Conservation (phyloP, 92 coral and sea anemone species). For the Zoanthus solanderi region DNA sequence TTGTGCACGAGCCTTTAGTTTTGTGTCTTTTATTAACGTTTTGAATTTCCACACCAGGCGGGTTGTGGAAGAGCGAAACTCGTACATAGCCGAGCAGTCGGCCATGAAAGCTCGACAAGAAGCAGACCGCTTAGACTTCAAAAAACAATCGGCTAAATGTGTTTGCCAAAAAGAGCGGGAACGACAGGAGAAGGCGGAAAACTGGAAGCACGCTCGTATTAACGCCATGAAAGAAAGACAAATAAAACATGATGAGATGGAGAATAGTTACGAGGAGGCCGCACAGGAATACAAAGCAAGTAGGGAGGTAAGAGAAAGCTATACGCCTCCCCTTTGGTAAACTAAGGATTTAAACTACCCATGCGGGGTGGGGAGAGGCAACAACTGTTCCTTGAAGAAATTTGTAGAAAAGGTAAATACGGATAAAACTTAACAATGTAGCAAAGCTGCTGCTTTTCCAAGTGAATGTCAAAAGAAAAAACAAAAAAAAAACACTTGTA, state of each 20-base stretch:
- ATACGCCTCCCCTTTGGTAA: not conserved
- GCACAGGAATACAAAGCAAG: conserved; percentile 70
- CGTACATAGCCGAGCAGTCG: conserved; percentile 68
- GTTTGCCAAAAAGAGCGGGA: conserved; percentile 70
- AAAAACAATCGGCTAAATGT: conserved; percentile 63
- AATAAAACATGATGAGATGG: conserved; percentile 82
- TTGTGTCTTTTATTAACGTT: not conserved
- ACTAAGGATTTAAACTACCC: no score
- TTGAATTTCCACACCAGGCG: conserved; percentile 51
- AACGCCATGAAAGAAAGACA: conserved; percentile 82
- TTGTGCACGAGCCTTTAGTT: no score
- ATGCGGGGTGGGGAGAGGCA: no score
- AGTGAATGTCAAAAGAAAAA: no score
- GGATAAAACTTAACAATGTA: no score
- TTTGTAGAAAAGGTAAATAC: no score
- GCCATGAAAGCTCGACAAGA: conserved; percentile 64
- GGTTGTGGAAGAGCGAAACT: conserved; percentile 72
- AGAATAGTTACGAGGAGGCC: conserved; percentile 80
- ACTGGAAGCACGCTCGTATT: conserved; percentile 86
- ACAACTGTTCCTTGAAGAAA: no score
- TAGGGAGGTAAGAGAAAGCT: conserved; percentile 71
- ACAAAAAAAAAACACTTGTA: no score
- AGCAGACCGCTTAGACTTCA: conserved; percentile 68
- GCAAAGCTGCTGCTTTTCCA: no score
- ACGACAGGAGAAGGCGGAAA: conserved; percentile 82